Base-by-base conservation (phyloP, 2,797 vertebrate species). In the Podargus strigoides region DNA sequence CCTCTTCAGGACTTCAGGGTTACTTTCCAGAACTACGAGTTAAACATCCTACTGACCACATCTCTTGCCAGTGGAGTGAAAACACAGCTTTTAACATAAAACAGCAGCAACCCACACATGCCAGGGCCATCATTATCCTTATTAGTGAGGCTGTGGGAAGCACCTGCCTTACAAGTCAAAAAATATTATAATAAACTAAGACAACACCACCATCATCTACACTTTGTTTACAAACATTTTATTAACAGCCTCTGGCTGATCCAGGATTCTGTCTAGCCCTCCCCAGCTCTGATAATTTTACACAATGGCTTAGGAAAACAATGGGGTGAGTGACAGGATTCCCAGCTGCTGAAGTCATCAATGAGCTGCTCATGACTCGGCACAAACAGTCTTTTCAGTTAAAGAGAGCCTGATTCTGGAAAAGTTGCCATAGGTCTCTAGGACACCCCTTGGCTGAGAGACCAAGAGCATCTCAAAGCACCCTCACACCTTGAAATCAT, bases 321-420 rank as follows among this genome's bases (percentile, higher is more conserved):
- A 77, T 26, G 73, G 60, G 72, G 34, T 86, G 74, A 96, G 75
- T 23, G 64, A 80, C 89, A 83, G 84, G 69, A 96, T 96, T 95
- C 95, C 85, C 95, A 93, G 68, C 93, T 90, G 89, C 53, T 97
- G 96, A 97, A 96, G 72, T 96, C 90, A 97, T 86, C 82, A 18
- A 50, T 3, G 28, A 89, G 88, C 94, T 89, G 81, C 82, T 89
- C 87, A 30, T 93, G 85, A 92, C 96, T 94, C 86, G 76, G 87
- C 94, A 96, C 85, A 95, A 96, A 95, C 6, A 22, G 36, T 23
- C 73, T 79, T 91, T 90, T 77, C 76, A 95, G 59, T 44, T 55
- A 73, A 75, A 92, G 64, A 24, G 47, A 55, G 50, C 22, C 74
- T 27, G 27, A 46, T 47, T 94, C 70, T 84, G 64, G 89, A 88